Conservation (phyloP, 2,113 vertebrate species). For the Halichoerus grypus region DNA sequence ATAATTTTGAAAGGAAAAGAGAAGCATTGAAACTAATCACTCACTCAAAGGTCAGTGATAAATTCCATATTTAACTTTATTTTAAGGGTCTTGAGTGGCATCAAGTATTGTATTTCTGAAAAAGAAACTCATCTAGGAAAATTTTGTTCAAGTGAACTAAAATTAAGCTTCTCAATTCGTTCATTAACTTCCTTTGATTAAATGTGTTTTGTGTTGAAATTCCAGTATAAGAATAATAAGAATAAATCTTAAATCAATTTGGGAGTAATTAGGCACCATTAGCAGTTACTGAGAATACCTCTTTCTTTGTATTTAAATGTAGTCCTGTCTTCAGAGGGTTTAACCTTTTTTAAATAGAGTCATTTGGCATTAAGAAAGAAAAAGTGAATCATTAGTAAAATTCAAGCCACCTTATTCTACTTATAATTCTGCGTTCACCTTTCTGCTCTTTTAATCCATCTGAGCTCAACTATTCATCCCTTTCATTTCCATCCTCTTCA, state of each 20-base stretch:
- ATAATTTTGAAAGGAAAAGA: slow-evolving; percentile 43
- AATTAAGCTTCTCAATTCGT: slow-evolving; percentile 48
- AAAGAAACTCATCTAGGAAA: slow-evolving; percentile 45
- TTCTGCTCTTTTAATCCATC: slow-evolving; percentile 39
- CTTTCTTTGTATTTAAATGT: slow-evolving; percentile 57
- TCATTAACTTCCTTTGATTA: slow-evolving; percentile 60
- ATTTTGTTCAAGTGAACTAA: slow-evolving; percentile 55
- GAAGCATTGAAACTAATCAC: slow-evolving; percentile 35
- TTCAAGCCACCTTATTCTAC: background rate
- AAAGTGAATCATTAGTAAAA: slow-evolving; percentile 57
- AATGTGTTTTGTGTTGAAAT: slow-evolving; percentile 61
- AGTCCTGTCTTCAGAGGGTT: background rate
- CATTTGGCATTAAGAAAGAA: slow-evolving; percentile 40
- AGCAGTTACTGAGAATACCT: slow-evolving; percentile 12
- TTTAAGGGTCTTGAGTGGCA: slow-evolving; percentile 4
- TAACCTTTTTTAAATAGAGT: slow-evolving; percentile 44
- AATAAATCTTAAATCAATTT: slow-evolving; percentile 46
- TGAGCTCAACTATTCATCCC: background rate
- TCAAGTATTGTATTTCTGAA: slow-evolving; percentile 44
- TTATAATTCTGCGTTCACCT: slow-evolving; percentile 14
- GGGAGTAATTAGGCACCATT: slow-evolving; percentile 34
- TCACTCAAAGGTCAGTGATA: background rate
- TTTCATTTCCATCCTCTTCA: background rate
- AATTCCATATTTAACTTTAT: slow-evolving; percentile 39
- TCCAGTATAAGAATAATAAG: slow-evolving; percentile 54